These are phyloP conservation scores for Andrena haemorrhoa DNA, from an alignment of 2,888 invertebrate species.

Conservation along the genomic window DNA sequence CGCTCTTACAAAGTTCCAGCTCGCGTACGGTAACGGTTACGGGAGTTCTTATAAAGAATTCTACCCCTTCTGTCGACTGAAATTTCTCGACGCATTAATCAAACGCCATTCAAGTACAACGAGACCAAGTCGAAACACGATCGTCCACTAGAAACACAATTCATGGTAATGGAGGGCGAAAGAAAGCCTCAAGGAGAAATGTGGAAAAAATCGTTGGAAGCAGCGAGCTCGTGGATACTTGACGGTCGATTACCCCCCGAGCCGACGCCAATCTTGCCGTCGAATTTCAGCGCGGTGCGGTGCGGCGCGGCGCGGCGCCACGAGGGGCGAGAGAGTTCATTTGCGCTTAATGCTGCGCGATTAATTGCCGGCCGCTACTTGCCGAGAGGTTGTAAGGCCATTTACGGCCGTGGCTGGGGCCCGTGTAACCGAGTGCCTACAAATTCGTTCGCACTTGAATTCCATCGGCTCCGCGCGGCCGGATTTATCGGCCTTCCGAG, in stretches of 20 bases:
- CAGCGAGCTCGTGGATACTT: slow-evolving; percentile 18
- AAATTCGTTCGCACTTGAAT: slow-evolving; percentile 84
- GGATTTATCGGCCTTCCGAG: slow-evolving; percentile 67
- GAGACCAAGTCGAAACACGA: not conserved
- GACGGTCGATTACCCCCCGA: slow-evolving; percentile 57
- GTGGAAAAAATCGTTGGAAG: slow-evolving; percentile 20
- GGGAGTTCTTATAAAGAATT: too few relatives aligned
- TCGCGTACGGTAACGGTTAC: too few relatives aligned
- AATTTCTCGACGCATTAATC: too few relatives aligned
- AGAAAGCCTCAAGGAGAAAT: not conserved
- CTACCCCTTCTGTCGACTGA: too few relatives aligned
- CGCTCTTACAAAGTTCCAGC: too few relatives aligned
- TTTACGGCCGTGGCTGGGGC: slow-evolving; percentile 81
- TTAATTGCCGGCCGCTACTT: slow-evolving; percentile 77
- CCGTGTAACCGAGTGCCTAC: slow-evolving; percentile 82
- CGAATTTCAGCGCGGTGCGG: slow-evolving; percentile 52
- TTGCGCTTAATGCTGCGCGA: slow-evolving; percentile 78
- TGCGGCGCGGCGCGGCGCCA: not conserved
- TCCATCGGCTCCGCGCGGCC: slow-evolving; percentile 63
- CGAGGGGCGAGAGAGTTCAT: slow-evolving; percentile 74
- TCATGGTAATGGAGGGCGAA: not conserved
- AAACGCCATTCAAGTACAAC: too few relatives aligned
- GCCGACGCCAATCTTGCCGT: slow-evolving; percentile 57
- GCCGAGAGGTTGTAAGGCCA: slow-evolving; percentile 80
- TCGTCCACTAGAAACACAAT: not conserved